phyloP scores from a whole-genome alignment of 2,113 vertebrate genomes.

The Cyanoramphus novaezelandiae region DNA sequence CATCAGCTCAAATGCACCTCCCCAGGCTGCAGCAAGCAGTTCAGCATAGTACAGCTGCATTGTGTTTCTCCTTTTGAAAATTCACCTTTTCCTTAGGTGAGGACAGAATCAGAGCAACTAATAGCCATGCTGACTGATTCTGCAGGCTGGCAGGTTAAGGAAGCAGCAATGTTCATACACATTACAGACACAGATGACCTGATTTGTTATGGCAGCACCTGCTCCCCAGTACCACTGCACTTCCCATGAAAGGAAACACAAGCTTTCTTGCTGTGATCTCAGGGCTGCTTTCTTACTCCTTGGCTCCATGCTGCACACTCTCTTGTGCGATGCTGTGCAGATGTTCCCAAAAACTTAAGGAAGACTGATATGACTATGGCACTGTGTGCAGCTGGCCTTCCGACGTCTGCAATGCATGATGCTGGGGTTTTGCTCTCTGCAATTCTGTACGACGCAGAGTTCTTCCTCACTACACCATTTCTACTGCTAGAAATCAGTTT shows the following conservation, averaged over 20 bases:
- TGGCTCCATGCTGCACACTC: not conserved
- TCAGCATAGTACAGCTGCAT: not conserved
- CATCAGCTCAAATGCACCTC: not conserved
- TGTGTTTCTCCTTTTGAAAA: not conserved
- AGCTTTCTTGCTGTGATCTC: not conserved
- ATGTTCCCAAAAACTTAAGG: not conserved
- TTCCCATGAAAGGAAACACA: not conserved
- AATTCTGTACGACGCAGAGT: not conserved
- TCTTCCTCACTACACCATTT: not conserved
- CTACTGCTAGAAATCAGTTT: not conserved
- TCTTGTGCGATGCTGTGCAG: not conserved
- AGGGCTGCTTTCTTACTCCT: not conserved
- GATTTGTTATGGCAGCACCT: not conserved
- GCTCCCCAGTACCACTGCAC: not conserved
- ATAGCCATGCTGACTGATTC: not conserved
- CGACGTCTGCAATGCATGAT: accelerated
- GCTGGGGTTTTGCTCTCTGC: not conserved
- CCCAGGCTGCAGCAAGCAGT: not conserved
- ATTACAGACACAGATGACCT: not conserved
- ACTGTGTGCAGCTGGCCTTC: not conserved
- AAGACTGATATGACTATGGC: not conserved
- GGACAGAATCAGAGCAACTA: not conserved
- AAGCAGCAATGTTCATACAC: accelerated
- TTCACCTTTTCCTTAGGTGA: not conserved
- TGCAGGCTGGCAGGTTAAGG: not conserved